A percentile compares a stretch with the other conserved stretches of the same genome.
Evolutionary conservation across 92 coral and sea anemone species (phyloP).

Genomic region (Porites evermanni): DNA sequence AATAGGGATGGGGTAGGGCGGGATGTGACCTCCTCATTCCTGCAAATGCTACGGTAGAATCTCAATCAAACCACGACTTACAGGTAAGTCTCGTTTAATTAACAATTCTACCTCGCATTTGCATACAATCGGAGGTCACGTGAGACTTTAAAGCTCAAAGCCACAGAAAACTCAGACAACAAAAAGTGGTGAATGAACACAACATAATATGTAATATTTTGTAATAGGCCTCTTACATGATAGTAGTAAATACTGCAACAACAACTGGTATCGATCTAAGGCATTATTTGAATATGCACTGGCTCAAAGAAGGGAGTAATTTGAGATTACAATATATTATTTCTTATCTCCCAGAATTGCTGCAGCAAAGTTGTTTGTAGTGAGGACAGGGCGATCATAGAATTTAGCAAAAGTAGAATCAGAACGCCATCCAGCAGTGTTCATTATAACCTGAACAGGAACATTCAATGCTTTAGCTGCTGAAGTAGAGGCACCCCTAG

Average conservation of each 20-base stretch:
- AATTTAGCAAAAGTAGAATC: conserved; percentile 54
- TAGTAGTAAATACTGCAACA: too few relatives aligned
- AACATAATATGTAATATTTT: too few relatives aligned
- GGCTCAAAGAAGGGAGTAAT: too few relatives aligned
- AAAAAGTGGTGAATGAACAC: too few relatives aligned
- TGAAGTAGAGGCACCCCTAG: conserved; percentile 63
- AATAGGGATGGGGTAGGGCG: conserved; percentile 19
- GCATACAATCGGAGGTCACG: conserved; percentile 81
- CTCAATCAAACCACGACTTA: conserved; percentile 16
- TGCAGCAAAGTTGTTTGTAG: too few relatives aligned
- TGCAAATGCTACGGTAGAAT: conserved; percentile 78
- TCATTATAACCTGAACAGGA: conserved; percentile 52
- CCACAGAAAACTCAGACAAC: conserved; percentile 26
- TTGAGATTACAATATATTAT: too few relatives aligned
- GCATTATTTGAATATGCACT: too few relatives aligned
- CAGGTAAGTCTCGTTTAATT: conserved; percentile 56
- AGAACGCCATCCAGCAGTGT: conserved; percentile 72
- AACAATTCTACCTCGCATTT: conserved; percentile 75
- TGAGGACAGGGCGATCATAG: conserved; percentile 12
- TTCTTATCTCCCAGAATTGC: too few relatives aligned
- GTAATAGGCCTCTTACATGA: too few relatives aligned
- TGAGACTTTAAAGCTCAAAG: conserved; percentile 74
- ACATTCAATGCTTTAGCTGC: conserved; percentile 55
- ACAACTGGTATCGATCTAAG: too few relatives aligned
- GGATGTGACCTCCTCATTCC: conserved; percentile 71